Evolutionary conservation across 2,888 invertebrate genomes (phyloP).

Genomic region (Julus scandinavius): DNA sequence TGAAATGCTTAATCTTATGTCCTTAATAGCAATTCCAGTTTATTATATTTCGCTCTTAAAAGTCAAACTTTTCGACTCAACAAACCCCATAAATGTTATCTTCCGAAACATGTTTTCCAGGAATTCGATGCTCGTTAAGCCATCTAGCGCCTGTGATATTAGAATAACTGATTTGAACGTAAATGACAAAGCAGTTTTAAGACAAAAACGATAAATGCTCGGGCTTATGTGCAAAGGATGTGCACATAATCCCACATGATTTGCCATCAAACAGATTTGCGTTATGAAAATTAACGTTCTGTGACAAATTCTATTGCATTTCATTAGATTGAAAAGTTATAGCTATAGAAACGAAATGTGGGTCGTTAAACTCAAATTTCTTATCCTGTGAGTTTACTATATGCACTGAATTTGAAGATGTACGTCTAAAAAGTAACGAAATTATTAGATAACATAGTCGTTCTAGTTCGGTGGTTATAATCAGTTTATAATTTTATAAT

Average conservation of each 20-base stretch:
- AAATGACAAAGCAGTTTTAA: constrained; percentile 22
- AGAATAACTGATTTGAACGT: constrained; percentile 34
- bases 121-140: constrained; percentile 20
- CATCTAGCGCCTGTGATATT: not conserved
- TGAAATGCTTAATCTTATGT: not conserved
- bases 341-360: not conserved
- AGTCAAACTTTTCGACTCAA: constrained; percentile 15
- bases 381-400: not conserved
- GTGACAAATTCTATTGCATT: constrained; percentile 41
- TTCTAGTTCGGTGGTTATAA: not conserved
- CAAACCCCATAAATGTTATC: constrained; percentile 35
- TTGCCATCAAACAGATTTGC: constrained; percentile 39
- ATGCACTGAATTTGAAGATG: not conserved
- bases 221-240: not conserved
- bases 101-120: not conserved
- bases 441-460: not conserved
- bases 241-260: not conserved
- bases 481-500: not conserved
- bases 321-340: constrained; percentile 42
- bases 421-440: not conserved
- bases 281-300: constrained; percentile 39
- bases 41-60: not conserved
- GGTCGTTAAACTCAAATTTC: not conserved
- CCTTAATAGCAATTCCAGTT: not conserved
- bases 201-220: constrained; percentile 20